Evolutionary conservation across 1,140 invertebrate genomes (phyloP).

Genomic region (Heliconius nattereri): DNA sequence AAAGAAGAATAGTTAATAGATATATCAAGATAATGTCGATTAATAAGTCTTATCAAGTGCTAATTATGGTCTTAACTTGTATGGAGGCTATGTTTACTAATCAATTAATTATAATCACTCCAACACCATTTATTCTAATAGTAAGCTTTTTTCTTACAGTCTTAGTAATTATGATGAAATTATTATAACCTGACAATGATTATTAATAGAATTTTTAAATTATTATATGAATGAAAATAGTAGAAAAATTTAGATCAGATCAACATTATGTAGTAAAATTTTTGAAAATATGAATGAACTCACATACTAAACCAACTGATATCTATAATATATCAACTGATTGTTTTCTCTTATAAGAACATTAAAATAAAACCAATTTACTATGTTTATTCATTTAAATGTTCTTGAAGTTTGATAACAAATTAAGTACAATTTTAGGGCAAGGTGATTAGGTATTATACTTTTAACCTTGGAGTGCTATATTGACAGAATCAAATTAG

Average conservation of each 20-base stretch:
- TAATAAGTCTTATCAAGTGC: not conserved
- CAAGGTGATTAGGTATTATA: constrained; percentile 19
- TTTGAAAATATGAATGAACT: not conserved
- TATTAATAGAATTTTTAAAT: too few species aligned
- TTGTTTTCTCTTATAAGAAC: not conserved
- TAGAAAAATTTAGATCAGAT: too few species aligned
- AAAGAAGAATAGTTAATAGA: not conserved
- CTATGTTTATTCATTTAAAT: not conserved
- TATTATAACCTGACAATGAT: not conserved
- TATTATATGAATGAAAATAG: too few species aligned
- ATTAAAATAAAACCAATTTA: not conserved
- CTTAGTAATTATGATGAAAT: not conserved
- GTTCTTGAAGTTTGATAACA: constrained; percentile 11
- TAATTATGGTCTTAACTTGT: not conserved
- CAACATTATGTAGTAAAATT: not conserved
- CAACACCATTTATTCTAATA: not conserved
- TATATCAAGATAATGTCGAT: not conserved
- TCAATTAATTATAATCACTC: not conserved
- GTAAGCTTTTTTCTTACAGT: not conserved
- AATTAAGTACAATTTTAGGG: constrained; percentile 2
- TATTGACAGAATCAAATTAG: not conserved
- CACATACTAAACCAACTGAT: not conserved
- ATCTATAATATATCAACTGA: not conserved
- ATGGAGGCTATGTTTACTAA: not conserved
- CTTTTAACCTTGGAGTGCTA: not conserved